phyloP scores from a whole-genome alignment of 1,140 invertebrate species.

The Hylaeus volcanicus region DNA sequence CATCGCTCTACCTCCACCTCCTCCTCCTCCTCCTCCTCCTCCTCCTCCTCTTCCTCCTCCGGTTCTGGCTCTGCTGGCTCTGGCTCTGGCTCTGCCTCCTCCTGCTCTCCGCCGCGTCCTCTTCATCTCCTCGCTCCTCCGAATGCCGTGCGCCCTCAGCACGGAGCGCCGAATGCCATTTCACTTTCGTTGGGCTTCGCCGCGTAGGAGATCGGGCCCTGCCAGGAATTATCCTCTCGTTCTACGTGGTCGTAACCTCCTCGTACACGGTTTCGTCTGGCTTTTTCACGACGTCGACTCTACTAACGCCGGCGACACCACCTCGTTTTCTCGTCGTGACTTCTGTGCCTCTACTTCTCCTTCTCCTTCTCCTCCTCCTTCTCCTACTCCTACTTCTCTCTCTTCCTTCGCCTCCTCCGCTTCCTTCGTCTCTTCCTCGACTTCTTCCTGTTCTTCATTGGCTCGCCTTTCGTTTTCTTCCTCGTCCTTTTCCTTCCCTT shows the following conservation, averaged over 20 bases:
- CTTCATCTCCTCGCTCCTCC: constrained; percentile 71
- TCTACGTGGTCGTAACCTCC: constrained; percentile 63
- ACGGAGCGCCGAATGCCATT: constrained; percentile 78
- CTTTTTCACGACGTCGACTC: constrained; percentile 57
- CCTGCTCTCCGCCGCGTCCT: constrained; percentile 60
- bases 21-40: constrained; percentile 29
- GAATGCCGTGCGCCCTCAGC: constrained; percentile 76
- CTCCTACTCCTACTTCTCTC: constrained; percentile 38
- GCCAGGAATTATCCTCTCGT: constrained; percentile 76
- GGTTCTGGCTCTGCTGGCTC: constrained; percentile 45
- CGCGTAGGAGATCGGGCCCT: constrained; percentile 78
- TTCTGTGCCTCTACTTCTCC: constrained; percentile 54
- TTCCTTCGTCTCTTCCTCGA: constrained; percentile 37
- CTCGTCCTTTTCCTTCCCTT: constrained; percentile 35
- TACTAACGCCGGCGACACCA: constrained; percentile 49
- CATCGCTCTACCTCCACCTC: constrained; percentile 18
- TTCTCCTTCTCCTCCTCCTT: constrained; percentile 45
- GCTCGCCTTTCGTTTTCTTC: constrained; percentile 39
- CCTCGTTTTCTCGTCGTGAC: constrained; percentile 58
- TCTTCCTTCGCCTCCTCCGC: neutral
- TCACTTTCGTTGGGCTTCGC: constrained; percentile 81
- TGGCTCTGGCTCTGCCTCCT: constrained; percentile 54
- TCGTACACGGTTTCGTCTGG: constrained; percentile 62
- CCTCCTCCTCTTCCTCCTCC: constrained; percentile 25
- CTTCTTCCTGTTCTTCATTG: constrained; percentile 38